Conservation (phyloP, 2,797 vertebrate species). For the Mus minutoides region DNA sequence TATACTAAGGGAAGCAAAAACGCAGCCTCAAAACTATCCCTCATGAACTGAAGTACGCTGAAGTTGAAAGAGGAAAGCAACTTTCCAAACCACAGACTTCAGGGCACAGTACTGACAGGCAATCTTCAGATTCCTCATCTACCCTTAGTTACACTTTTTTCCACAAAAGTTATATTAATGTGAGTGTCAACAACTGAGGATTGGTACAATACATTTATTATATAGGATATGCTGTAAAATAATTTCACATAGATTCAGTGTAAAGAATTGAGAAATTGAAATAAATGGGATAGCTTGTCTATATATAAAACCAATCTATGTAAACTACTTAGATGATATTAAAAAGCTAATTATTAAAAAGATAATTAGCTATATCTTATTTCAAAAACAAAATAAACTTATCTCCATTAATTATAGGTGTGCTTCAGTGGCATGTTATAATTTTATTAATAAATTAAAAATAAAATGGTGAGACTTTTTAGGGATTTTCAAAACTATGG, state of each 20-base stretch:
- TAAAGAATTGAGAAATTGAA: conserved; percentile 72
- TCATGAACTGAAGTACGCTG: not conserved
- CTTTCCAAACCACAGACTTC: not conserved
- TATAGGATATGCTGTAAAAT: conserved; percentile 52
- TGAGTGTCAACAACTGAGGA: conserved; percentile 12
- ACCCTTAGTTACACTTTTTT: not conserved
- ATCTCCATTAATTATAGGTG: conserved; percentile 43
- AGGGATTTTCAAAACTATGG: conserved; percentile 29
- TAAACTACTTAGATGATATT: conserved; percentile 64
- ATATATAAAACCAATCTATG: not conserved
- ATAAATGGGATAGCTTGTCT: conserved; percentile 59
- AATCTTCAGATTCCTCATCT: not conserved
- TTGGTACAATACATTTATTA: conserved; percentile 64
- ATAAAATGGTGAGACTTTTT: not conserved
- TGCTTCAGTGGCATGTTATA: not conserved
- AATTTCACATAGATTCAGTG: conserved; percentile 60
- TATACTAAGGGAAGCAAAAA: not conserved
- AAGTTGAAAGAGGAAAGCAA: not conserved
- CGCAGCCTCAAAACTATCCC: not conserved
- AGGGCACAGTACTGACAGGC: not conserved
- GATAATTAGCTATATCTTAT: not conserved
- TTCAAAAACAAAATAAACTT: conserved; percentile 71
- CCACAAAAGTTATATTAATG: not conserved
- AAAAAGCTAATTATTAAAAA: not conserved
- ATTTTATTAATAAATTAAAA: conserved; percentile 6